Percentiles rank a stretch among this genome's conserved stretches.
phyloP scores from a whole-genome alignment of 1,140 invertebrate species.

The Sinonovacula constricta region DNA sequence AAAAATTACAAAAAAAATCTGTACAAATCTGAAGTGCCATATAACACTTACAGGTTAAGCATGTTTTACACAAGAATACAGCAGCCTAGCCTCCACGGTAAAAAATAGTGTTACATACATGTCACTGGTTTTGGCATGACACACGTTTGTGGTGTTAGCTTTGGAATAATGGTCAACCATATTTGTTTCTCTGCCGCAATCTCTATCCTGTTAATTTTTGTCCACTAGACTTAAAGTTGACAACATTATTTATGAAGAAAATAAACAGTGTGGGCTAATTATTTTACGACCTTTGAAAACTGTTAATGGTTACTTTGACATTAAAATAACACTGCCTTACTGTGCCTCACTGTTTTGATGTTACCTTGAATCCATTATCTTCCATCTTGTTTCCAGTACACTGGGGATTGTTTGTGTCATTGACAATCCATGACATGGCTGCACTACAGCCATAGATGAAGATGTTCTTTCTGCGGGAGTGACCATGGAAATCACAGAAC shows the following conservation, averaged over 20 bases:
- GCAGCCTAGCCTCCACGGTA: neutral
- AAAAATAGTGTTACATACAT: neutral
- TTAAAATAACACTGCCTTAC: too few species aligned
- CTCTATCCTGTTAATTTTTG: too few species aligned
- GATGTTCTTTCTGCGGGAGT: slow-evolving; percentile 92
- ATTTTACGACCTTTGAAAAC: too few species aligned
- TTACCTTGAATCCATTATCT: slow-evolving; percentile 78
- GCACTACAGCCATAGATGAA: slow-evolving; percentile 93
- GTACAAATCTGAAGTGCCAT: slow-evolving; percentile 25
- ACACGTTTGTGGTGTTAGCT: too few species aligned
- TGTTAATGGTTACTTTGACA: too few species aligned
- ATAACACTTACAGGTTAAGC: neutral
- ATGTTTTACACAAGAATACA: neutral
- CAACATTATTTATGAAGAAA: too few species aligned
- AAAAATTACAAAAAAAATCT: neutral
- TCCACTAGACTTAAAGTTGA: too few species aligned
- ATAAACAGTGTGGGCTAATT: too few species aligned
- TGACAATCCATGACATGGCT: slow-evolving; percentile 72
- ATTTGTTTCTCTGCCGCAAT: too few species aligned
- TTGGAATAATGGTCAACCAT: too few species aligned
- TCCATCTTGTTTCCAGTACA: slow-evolving; percentile 73
- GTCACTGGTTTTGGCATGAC: too few species aligned
- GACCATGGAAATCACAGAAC: slow-evolving; percentile 95
- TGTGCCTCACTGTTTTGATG: too few species aligned
- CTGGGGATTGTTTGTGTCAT: slow-evolving; percentile 75